These are phyloP conservation scores for Anodontia alba DNA, from an alignment of 2,888 invertebrate species.

Conservation along the genomic window DNA sequence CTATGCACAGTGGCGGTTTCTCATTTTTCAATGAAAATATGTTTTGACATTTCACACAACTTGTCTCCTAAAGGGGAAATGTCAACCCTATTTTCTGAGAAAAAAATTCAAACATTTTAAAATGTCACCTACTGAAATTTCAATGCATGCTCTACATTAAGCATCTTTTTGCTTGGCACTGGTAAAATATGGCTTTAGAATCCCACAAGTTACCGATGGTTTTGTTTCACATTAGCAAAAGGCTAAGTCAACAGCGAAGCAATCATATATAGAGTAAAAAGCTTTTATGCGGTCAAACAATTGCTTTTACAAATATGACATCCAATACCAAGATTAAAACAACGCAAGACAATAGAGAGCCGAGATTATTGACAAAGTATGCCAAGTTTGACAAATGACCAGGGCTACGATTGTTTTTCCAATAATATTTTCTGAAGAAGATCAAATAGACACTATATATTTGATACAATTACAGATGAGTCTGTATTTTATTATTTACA, in stretches of 20 bases:
- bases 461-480: constrained; percentile 6
- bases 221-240: not conserved
- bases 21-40: too few relatives aligned
- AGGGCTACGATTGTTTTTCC: constrained; percentile 38
- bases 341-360: constrained; percentile 40
- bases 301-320: constrained; percentile 48
- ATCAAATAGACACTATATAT: constrained; percentile 11
- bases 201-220: not conserved
- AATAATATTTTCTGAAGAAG: constrained; percentile 9
- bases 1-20: too few relatives aligned
- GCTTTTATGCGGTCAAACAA: constrained; percentile 34
- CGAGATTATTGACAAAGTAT: constrained; percentile 48
- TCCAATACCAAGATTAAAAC: constrained; percentile 57
- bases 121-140: too few relatives aligned
- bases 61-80: too few relatives aligned
- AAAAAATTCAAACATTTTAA: too few relatives aligned
- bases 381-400: constrained; percentile 53
- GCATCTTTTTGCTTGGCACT: too few relatives aligned
- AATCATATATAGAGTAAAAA: constrained; percentile 19
- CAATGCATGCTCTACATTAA: too few relatives aligned
- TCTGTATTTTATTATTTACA: not conserved
- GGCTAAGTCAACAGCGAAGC: not conserved
- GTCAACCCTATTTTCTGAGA: too few relatives aligned
- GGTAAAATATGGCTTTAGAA: too few relatives aligned
- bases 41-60: too few relatives aligned